Conservation (phyloP, 2,113 vertebrate species). For the Zosterops pallidus region DNA sequence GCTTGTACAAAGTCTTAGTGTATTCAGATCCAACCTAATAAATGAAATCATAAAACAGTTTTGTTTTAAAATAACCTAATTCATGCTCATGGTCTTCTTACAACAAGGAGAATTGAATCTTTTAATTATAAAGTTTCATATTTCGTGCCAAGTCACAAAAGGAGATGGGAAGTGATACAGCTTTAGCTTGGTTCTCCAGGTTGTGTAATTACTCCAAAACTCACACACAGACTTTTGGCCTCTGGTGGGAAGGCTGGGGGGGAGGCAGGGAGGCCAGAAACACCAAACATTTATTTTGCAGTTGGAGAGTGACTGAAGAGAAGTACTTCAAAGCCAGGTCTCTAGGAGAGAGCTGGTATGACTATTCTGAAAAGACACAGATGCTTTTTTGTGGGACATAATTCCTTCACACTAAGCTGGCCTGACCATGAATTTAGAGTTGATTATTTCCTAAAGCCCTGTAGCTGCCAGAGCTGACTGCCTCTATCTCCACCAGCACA, state of each 20-base stretch:
- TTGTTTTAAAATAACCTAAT: not conserved
- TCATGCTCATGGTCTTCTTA: not conserved
- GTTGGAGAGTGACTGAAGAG: not conserved
- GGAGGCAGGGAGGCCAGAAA: not conserved
- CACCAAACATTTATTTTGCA: not conserved
- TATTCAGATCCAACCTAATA: not conserved
- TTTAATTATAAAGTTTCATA: not conserved
- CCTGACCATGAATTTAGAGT: not conserved
- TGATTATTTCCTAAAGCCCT: not conserved
- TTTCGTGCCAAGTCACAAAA: not conserved
- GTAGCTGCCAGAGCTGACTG: not conserved
- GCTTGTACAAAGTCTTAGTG: not conserved
- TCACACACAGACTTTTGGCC: not conserved
- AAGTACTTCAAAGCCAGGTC: not conserved
- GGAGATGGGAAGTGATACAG: not conserved
- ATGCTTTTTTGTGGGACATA: not conserved
- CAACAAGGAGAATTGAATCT: not conserved
- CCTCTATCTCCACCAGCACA: not conserved
- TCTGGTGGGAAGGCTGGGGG: not conserved
- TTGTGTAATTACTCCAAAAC: not conserved
- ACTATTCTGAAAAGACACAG: not conserved
- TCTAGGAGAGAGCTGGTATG: not conserved
- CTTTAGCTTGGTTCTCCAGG: not conserved
- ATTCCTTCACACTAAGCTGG: not conserved
- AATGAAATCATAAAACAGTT: not conserved